Conservation (phyloP, 2,797 vertebrate species). For the Onychomys torridus region DNA sequence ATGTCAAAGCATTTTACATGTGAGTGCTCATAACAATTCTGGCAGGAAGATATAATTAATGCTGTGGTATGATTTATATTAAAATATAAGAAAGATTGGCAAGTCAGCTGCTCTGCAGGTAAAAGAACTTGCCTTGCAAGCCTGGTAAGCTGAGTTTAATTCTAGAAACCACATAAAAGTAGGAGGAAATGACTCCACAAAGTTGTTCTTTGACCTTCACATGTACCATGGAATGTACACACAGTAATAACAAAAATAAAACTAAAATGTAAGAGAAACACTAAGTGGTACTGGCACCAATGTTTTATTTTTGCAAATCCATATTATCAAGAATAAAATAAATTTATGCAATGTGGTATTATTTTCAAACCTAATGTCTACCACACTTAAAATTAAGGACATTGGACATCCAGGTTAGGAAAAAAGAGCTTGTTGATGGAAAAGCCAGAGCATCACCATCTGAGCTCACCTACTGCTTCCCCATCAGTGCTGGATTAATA, state of each 20-base stretch:
- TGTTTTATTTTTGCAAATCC: conserved; percentile 51
- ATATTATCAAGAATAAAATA: conserved; percentile 40
- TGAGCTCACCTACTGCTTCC: not conserved
- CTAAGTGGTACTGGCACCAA: not conserved
- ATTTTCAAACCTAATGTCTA: conserved; percentile 59
- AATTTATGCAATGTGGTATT: not conserved
- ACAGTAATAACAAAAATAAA: not conserved
- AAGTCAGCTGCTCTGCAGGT: not conserved
- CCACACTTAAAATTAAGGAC: not conserved
- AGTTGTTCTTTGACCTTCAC: not conserved
- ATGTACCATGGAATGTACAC: not conserved
- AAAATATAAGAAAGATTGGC: conserved; percentile 21
- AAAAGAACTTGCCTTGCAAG: not conserved
- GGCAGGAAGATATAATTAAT: conserved; percentile 9
- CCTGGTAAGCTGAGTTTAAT: not conserved
- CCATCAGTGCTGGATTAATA: not conserved
- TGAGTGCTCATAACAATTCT: conserved; percentile 23
- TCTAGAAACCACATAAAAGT: not conserved
- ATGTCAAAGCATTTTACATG: conserved; percentile 28
- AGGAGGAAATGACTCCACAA: not conserved
- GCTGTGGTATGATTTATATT: conserved; percentile 11
- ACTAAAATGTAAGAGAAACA: not conserved
- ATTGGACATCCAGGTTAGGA: conserved; percentile 20
- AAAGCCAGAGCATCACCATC: not conserved
- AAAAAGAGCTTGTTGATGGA: not conserved